Conservation (phyloP, 2,888 invertebrate genomes). For the Callinectes sapidus region DNA sequence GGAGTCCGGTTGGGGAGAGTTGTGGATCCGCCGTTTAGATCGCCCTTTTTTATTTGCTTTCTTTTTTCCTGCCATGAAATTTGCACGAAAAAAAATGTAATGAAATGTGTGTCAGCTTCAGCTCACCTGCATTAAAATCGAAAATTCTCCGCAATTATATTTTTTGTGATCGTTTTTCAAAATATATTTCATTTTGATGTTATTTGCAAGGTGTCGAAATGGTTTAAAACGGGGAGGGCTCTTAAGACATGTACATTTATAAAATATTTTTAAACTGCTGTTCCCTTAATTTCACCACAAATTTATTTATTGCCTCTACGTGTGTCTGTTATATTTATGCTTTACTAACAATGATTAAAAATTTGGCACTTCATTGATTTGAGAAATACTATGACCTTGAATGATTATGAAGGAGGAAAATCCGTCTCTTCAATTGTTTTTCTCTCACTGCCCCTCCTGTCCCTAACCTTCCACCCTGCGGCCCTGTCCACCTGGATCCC, state of each 20-base stretch:
- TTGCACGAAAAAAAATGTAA: conserved; percentile 30
- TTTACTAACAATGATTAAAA: not conserved
- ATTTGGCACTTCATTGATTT: not conserved
- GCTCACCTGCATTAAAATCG: conserved; percentile 37
- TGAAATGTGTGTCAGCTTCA: conserved; percentile 36
- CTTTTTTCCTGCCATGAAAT: conserved; percentile 32
- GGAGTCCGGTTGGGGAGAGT: conserved; percentile 20
- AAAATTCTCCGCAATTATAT: conserved; percentile 37
- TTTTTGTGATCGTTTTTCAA: conserved; percentile 24
- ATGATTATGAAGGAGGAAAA: not conserved
- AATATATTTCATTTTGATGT: conserved; percentile 21
- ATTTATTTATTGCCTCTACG: not conserved
- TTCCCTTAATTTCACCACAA: not conserved
- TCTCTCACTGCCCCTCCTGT: not conserved
- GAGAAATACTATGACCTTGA: not conserved
- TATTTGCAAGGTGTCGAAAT: conserved; percentile 37
- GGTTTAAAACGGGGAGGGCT: conserved; percentile 18
- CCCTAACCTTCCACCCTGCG: not conserved
- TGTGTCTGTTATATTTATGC: not conserved
- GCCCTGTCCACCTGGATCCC: conserved; percentile 19
- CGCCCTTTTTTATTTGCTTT: conserved; percentile 28
- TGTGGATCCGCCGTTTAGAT: conserved; percentile 34
- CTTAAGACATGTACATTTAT: conserved; percentile 15
- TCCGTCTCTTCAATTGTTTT: not conserved
- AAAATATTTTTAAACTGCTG: not conserved